Base-by-base conservation (phyloP, 35 echinoderm and acorn worm genomes). In the Hemicentrotus pulcherrimus region DNA sequence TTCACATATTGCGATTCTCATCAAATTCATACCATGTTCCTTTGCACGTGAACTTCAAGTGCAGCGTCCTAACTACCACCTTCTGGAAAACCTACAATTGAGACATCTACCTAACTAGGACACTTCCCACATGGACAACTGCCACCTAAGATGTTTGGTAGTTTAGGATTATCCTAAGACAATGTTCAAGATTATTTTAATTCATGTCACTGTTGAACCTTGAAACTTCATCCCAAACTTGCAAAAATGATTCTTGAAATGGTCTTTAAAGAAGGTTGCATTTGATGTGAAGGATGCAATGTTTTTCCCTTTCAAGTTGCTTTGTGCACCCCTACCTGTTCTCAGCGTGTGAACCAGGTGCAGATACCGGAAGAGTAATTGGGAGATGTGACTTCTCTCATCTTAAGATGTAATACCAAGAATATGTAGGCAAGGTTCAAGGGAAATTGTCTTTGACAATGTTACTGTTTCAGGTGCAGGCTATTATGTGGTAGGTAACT, bases 391-490 rank as follows among this genome's bases (percentile, higher is more conserved):
- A 58, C 30, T 78, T n/a, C 65, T 78, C 65, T 78, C 65, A 24
- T 78, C 65, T 18, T 78, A 78, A 78, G 65, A 78, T 78, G 65
- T n/a, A 28, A 78, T 78, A 78, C 65, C 65, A 78, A 78, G 65
- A 78, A 78, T 78, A 78, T 78, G 4, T 78, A 78, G 65, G 65
- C 22, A 78, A 78, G 65, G 65, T 78, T 78, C 65, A 78, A 78
- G 65, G 19, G 65, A 78, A 78, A 78, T 78, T 78, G 65, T 78
- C 65, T 78, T 78, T 78, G 65, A 78, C 65, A 78, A 90, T 90
- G 88, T 90, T 90, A 90, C 88, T 90, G 88, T 90, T 32, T 90
- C 88, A 90, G 32, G 88, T 90, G 88, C 31, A 45, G 46, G 32
- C 46, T 90, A 47, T 90, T 90, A 90, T 47, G 88, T 90, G 88